phyloP scores from a whole-genome alignment of 1,140 invertebrate species.

The Portunus trituberculatus region DNA sequence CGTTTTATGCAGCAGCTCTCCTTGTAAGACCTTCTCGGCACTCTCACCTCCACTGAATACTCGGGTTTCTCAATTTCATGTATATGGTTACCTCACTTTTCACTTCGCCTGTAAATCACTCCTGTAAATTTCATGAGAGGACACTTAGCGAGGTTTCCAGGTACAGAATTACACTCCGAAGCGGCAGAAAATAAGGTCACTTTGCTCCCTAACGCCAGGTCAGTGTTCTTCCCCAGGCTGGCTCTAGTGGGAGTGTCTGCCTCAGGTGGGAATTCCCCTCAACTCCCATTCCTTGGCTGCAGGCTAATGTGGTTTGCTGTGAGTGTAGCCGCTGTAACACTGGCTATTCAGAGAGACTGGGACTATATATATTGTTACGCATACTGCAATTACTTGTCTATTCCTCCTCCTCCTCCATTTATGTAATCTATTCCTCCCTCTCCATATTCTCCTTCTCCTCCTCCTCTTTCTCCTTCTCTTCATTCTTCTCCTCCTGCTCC shows the following conservation, averaged over 20 bases:
- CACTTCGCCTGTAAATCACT: too few species aligned
- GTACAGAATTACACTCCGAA: too few species aligned
- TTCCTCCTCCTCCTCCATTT: background rate
- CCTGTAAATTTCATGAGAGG: too few species aligned
- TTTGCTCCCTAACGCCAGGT: background rate
- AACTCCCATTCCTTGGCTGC: background rate
- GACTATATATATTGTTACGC: background rate
- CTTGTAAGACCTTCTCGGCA: too few species aligned
- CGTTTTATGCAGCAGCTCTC: too few species aligned
- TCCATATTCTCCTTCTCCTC: background rate
- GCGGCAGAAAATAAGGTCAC: too few species aligned
- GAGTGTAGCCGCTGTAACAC: background rate
- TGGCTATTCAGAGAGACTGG: background rate
- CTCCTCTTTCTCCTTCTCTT: background rate
- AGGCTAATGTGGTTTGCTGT: background rate
- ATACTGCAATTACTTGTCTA: background rate
- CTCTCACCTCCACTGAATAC: too few species aligned
- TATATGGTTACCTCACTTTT: too few species aligned
- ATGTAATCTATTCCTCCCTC: background rate
- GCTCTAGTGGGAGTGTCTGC: background rate
- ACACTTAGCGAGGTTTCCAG: too few species aligned
- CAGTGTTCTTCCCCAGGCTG: background rate
- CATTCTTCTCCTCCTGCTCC: background rate
- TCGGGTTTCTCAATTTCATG: too few species aligned
- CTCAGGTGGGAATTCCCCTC: background rate